phyloP scores from a whole-genome alignment of 2,113 vertebrate genomes.

The Planiliza haematocheilus region DNA sequence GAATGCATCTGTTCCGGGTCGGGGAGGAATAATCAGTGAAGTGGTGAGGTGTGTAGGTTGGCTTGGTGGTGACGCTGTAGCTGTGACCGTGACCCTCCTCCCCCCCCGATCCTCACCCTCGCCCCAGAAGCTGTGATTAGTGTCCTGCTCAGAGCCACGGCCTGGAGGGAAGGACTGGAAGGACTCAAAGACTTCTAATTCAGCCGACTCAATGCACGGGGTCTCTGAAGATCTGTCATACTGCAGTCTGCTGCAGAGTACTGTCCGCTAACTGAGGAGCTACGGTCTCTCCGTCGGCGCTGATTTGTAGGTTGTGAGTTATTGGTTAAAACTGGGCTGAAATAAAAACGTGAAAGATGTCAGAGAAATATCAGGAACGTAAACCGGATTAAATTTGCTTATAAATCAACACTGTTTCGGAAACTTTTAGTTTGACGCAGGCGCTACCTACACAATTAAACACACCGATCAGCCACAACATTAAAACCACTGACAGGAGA shows the following conservation, averaged over 20 bases:
- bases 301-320: slow-evolving; percentile 32
- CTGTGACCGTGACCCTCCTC: slow-evolving; percentile 9
- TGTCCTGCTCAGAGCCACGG: slow-evolving; percentile 39
- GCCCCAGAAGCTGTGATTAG: slow-evolving; percentile 35
- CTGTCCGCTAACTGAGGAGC: slow-evolving; percentile 2
- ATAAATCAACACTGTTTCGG: too few relatives aligned
- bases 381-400: too few relatives aligned
- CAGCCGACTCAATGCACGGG: slow-evolving; percentile 32
- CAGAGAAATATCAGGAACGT: too few relatives aligned
- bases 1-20: slow-evolving; percentile 48
- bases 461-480: too few relatives aligned
- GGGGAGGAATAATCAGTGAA: slow-evolving; percentile 42
- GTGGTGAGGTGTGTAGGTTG: slow-evolving; percentile 38
- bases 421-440: too few relatives aligned
- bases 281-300: background rate
- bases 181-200: slow-evolving; percentile 55
- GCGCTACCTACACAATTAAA: too few relatives aligned
- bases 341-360: background rate
- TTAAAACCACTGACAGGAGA: too few relatives aligned
- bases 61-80: slow-evolving; percentile 6
- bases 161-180: slow-evolving; percentile 31
- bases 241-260: slow-evolving; percentile 35
- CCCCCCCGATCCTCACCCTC: too few relatives aligned
- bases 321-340: background rate
- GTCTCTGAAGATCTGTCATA: slow-evolving; percentile 20